These are phyloP conservation scores for Cinclus mexicanus DNA, from an alignment of 2,113 vertebrate genomes.

Conservation along the genomic window DNA sequence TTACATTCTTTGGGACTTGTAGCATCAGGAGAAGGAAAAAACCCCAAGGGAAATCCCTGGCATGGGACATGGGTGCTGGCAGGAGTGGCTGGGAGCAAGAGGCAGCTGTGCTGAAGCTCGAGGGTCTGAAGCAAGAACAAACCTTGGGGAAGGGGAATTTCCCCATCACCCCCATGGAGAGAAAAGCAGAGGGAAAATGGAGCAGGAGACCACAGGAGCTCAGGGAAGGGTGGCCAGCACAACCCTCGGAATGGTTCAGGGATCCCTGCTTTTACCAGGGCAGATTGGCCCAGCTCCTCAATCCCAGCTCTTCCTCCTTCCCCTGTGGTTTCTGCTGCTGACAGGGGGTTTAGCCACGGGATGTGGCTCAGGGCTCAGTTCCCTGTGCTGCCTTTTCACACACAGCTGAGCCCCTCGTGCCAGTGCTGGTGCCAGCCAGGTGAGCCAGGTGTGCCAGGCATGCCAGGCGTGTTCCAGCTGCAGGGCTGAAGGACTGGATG, in stretches of 20 bases:
- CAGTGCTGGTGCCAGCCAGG: background rate
- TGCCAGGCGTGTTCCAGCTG: accelerated
- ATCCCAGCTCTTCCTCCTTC: accelerated
- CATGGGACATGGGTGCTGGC: accelerated
- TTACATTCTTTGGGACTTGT: background rate
- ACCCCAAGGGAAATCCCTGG: accelerated
- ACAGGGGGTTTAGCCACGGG: accelerated
- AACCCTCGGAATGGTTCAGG: accelerated
- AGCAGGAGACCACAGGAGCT: accelerated
- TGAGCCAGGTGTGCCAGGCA: accelerated
- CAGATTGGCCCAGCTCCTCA: background rate
- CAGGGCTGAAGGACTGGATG: accelerated
- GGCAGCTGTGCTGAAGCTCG: background rate
- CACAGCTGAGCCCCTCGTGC: accelerated
- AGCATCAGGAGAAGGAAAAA: background rate
- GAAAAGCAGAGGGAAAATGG: background rate
- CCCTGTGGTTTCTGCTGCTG: background rate
- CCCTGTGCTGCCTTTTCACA: background rate
- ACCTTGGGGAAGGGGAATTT: background rate
- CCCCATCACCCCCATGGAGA: accelerated
- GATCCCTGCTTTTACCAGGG: background rate
- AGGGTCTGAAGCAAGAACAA: background rate
- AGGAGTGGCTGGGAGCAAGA: accelerated
- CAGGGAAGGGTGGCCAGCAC: background rate
- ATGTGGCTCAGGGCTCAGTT: background rate